Conservation (phyloP, 2,797 vertebrate genomes). For the Acipenser transmontanus region DNA sequence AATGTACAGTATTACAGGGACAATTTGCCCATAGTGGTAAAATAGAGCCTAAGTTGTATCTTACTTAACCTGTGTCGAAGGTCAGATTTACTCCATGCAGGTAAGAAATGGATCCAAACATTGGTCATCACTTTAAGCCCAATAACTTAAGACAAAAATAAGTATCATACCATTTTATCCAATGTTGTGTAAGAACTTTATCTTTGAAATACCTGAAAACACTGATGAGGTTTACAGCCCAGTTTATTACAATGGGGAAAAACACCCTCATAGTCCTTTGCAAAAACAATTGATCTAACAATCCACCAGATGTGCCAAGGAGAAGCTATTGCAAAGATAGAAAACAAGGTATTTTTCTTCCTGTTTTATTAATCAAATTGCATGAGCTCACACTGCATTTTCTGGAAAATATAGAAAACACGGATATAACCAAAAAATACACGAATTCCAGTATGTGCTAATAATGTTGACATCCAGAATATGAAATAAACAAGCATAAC, state of each 20-base stretch:
- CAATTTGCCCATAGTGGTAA: no score
- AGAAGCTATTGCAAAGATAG: constrained; percentile 7
- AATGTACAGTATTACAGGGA: no score
- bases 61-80: no score
- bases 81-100: no score
- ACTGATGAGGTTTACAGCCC: not conserved
- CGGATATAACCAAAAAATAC: constrained; percentile 11
- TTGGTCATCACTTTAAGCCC: no score
- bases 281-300: not conserved
- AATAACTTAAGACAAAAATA: no score
- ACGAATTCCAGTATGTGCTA: constrained; percentile 6
- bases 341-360: constrained; percentile 3
- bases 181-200: no score
- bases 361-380: constrained; percentile 20
- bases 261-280: not conserved
- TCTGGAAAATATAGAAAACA: constrained; percentile 21
- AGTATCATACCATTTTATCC: no score
- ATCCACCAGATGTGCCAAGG: not conserved
- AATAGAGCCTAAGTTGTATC: no score
- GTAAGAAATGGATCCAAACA: no score
- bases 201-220: not conserved
- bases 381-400: constrained; percentile 15
- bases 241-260: not conserved
- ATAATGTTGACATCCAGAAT: constrained; percentile 12
- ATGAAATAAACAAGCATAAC: constrained; percentile 4